Conservation (phyloP, 2,113 vertebrate genomes). For the Gasterosteus aculeatus region DNA sequence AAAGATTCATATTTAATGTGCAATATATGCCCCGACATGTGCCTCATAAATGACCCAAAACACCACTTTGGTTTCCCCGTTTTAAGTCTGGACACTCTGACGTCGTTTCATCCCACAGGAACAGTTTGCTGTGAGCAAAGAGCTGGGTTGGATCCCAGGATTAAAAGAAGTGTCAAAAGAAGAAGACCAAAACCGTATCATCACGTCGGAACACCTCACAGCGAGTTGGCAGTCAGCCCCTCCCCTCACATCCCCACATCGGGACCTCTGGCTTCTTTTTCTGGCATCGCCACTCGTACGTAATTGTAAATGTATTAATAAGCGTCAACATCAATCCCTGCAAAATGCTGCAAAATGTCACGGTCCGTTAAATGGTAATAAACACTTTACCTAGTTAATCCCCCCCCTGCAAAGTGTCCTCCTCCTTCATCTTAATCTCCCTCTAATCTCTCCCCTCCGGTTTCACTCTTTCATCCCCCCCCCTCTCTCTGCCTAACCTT, state of each 20-base stretch:
- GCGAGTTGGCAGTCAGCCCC: conserved; percentile 41
- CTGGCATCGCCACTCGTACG: conserved; percentile 8
- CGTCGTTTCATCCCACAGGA: not conserved
- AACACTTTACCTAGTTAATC: conserved; percentile 47
- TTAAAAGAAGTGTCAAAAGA: conserved; percentile 53
- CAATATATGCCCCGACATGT: not conserved
- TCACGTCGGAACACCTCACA: conserved; percentile 38
- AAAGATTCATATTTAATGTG: conserved; percentile 17
- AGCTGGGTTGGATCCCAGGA: conserved; percentile 21
- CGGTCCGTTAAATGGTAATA: conserved; percentile 19
- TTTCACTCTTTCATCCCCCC: conserved; percentile 28
- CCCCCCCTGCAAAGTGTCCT: conserved; percentile 23
- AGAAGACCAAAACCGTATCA: conserved; percentile 38
- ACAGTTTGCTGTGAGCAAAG: not conserved
- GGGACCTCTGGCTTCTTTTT: not conserved
- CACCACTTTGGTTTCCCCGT: not conserved
- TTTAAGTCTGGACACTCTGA: conserved; percentile 7
- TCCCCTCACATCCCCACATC: conserved; percentile 37
- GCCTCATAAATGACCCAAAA: not conserved
- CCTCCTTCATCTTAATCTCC: conserved; percentile 39
- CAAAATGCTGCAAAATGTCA: conserved; percentile 43
- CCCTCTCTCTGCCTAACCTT: conserved; percentile 47
- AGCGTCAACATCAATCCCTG: conserved; percentile 29
- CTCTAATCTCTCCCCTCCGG: conserved; percentile 43
- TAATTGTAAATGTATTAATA: conserved; percentile 37